Conservation (phyloP, 2,797 vertebrate species). For the Sus cebifrons region DNA sequence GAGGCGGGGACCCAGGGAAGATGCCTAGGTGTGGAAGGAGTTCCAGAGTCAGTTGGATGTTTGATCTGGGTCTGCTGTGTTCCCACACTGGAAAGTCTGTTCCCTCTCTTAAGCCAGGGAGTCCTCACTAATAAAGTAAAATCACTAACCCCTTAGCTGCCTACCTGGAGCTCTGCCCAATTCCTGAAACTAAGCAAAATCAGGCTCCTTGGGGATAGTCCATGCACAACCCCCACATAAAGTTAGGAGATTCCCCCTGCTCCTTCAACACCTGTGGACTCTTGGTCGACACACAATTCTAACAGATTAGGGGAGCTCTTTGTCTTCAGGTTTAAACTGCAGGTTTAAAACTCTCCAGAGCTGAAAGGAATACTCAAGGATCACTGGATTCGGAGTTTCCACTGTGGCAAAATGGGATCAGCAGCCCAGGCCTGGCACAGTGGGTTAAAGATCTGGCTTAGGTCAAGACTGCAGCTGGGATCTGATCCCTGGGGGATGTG, state of each 20-base stretch:
- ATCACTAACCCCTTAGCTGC: not conserved
- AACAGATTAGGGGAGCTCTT: not conserved
- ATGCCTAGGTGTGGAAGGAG: not conserved
- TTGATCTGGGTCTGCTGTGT: too few species aligned
- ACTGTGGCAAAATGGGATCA: too few species aligned
- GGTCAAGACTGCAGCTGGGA: too few species aligned
- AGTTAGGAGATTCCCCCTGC: not conserved
- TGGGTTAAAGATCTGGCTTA: too few species aligned
- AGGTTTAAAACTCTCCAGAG: not conserved
- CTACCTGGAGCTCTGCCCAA: not conserved
- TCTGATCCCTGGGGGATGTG: too few species aligned
- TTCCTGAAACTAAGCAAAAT: conserved; percentile 26
- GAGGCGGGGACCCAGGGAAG: not conserved
- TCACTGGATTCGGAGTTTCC: too few species aligned
- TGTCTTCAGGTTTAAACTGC: not conserved
- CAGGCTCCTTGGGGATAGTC: not conserved
- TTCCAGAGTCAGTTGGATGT: not conserved
- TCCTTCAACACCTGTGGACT: not conserved
- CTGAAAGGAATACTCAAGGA: not conserved
- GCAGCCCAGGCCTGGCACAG: too few species aligned
- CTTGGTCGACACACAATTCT: not conserved
- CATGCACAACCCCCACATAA: not conserved
- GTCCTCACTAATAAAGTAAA: not conserved
- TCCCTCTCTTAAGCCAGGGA: not conserved
- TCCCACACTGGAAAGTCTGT: not conserved